phyloP scores from a whole-genome alignment of 2,113 vertebrate species.

The Cinclus mexicanus region DNA sequence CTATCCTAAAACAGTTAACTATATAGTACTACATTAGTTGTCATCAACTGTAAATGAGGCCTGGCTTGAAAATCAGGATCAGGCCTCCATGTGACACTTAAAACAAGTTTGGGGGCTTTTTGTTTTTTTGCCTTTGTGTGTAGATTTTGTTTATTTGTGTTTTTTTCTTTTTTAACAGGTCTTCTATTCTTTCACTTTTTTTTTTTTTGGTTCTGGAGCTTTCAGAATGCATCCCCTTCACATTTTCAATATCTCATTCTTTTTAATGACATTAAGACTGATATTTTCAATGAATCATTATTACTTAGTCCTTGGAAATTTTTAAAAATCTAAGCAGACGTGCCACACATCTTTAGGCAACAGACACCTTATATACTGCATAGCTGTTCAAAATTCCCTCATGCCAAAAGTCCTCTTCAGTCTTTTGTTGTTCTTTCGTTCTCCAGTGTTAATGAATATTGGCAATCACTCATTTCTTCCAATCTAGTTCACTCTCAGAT shows the following conservation, averaged over 20 bases:
- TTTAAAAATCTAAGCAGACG: neutral
- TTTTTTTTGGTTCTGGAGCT: neutral
- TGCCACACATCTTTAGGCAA: neutral
- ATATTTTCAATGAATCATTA: neutral
- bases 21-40: neutral
- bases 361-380: neutral
- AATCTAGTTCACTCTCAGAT: neutral
- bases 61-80: neutral
- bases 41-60: neutral
- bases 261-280: neutral
- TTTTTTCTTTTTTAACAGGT: neutral
- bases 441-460: neutral
- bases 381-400: neutral
- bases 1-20: neutral
- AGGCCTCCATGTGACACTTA: neutral
- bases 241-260: neutral
- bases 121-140: neutral
- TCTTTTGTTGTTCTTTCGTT: neutral
- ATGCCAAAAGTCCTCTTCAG: neutral
- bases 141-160: neutral
- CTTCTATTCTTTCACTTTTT: neutral
- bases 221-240: neutral
- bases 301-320: neutral
- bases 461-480: neutral
- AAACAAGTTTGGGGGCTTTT: neutral